Conservation (phyloP, 1,140 invertebrate genomes). For the Rhopalosiphum maidis region DNA sequence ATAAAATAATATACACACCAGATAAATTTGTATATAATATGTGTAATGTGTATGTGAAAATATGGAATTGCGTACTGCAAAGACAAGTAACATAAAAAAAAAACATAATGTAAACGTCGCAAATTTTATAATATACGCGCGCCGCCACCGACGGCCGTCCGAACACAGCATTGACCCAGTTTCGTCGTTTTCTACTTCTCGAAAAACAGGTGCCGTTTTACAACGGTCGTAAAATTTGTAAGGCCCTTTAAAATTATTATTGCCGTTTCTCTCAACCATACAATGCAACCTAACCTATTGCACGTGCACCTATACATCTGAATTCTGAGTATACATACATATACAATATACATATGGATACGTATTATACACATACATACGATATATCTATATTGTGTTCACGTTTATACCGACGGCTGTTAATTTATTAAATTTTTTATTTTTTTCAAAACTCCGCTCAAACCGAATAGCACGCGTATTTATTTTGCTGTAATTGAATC, state of each 20-base stretch:
- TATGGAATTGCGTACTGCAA: not conserved
- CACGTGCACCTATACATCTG: not conserved
- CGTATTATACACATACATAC: not conserved
- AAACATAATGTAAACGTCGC: slow-evolving; percentile 8
- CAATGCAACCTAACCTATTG: not conserved
- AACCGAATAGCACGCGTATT: not conserved
- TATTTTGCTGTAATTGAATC: not conserved
- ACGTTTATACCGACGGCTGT: not conserved
- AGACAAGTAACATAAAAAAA: not conserved
- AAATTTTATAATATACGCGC: not conserved
- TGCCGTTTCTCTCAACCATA: not conserved
- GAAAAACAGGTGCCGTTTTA: slow-evolving; percentile 49
- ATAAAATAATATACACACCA: not conserved
- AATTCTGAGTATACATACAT: not conserved
- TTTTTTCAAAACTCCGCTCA: not conserved
- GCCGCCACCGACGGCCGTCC: not conserved
- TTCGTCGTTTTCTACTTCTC: slow-evolving; percentile 2
- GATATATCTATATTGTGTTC: not conserved
- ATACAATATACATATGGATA: not conserved
- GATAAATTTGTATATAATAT: not conserved
- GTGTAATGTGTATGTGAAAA: not conserved
- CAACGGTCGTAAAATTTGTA: slow-evolving; percentile 4
- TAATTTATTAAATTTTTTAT: not conserved
- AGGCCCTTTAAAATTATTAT: slow-evolving; percentile 33
- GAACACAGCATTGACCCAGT: slow-evolving; percentile 30